Conservation (phyloP, 2,888 invertebrate genomes). For the Gisinianus flammeolus region DNA sequence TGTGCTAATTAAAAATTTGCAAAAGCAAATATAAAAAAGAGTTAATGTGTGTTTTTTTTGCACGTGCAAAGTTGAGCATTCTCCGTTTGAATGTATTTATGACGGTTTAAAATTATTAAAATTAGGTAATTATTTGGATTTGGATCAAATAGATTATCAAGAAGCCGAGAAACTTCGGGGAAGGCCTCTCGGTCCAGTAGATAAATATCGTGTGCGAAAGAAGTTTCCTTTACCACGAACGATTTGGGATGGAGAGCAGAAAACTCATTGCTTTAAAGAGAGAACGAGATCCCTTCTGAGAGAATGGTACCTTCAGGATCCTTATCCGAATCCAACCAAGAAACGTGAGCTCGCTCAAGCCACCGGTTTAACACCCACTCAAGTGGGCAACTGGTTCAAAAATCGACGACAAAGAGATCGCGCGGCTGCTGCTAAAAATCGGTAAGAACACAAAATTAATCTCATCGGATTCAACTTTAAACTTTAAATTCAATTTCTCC, state of each 20-base stretch:
- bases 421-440: conserved; percentile 94
- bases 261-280: conserved; percentile 91
- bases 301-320: conserved; percentile 87
- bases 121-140: background rate
- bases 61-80: too few relatives aligned
- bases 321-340: conserved; percentile 94
- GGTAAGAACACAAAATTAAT: conserved; percentile 69
- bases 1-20: too few relatives aligned
- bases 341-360: conserved; percentile 88
- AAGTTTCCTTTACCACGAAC: conserved; percentile 91
- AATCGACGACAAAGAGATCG: conserved; percentile 85
- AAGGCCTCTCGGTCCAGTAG: conserved; percentile 88
- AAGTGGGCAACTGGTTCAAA: conserved; percentile 94
- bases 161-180: background rate
- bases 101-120: background rate
- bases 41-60: too few relatives aligned
- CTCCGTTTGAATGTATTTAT: background rate
- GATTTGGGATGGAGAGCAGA: conserved; percentile 96
- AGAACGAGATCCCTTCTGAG: conserved; percentile 66
- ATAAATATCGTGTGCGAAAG: conserved; percentile 90
- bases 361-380: conserved; percentile 89
- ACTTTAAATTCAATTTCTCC: background rate
- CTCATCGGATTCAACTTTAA: background rate
- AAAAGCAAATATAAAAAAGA: too few relatives aligned
- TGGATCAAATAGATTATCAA: background rate